phyloP scores from a whole-genome alignment of 2,888 invertebrate genomes.

The Melanotus villosus region DNA sequence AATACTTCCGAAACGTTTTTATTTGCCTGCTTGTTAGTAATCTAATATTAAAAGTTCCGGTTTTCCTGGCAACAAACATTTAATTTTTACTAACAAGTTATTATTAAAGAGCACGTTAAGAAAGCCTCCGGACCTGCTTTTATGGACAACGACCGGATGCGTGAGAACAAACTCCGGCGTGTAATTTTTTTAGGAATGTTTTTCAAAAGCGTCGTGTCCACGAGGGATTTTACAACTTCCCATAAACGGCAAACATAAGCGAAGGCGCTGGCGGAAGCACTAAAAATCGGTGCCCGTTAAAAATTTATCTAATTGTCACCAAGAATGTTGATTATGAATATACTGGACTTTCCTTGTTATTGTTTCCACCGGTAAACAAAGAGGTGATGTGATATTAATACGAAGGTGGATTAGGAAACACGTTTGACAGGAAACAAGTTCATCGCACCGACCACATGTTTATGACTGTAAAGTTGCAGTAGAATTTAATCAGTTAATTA shows the following conservation, averaged over 20 bases:
- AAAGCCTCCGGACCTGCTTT: too few species aligned
- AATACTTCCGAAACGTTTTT: too few species aligned
- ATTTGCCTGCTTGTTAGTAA: too few species aligned
- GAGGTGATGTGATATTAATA: slow-evolving; percentile 50
- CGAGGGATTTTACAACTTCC: slow-evolving; percentile 17
- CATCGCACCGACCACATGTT: slow-evolving; percentile 49
- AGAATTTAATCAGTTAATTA: slow-evolving; percentile 45
- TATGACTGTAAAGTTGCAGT: slow-evolving; percentile 35
- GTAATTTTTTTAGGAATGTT: neutral
- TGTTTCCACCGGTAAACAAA: slow-evolving; percentile 11
- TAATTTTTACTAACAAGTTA: too few species aligned
- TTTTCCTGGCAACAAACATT: too few species aligned
- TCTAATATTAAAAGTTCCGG: too few species aligned
- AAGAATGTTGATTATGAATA: slow-evolving; percentile 4
- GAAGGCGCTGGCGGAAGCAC: neutral
- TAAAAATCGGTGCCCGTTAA: slow-evolving; percentile 19
- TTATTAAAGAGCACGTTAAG: too few species aligned
- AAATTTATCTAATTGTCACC: slow-evolving; percentile 32
- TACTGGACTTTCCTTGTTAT: slow-evolving; percentile 20
- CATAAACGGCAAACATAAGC: slow-evolving; percentile 20
- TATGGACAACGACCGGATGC: slow-evolving; percentile 7
- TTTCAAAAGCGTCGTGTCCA: neutral
- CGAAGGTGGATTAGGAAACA: slow-evolving; percentile 50
- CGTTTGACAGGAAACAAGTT: slow-evolving; percentile 54
- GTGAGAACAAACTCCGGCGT: slow-evolving; percentile 14